A percentile compares a stretch with the other conserved stretches of the same genome.
phyloP scores from a whole-genome alignment of 2,888 invertebrate genomes.

The Cephus runcator region DNA sequence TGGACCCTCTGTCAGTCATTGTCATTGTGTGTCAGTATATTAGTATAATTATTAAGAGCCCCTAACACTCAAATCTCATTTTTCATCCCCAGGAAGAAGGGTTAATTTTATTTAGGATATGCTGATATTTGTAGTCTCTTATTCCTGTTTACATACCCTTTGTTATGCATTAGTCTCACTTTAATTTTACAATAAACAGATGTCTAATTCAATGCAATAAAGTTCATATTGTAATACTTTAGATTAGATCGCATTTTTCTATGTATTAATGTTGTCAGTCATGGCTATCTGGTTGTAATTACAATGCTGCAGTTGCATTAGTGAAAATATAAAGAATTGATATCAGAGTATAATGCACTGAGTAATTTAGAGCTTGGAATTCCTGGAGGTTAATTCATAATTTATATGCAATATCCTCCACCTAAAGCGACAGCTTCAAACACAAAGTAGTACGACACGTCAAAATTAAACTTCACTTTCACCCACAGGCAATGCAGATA shows the following conservation, averaged over 20 bases:
- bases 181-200: neutral
- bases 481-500: neutral
- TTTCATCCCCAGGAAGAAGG: slow-evolving; percentile 9
- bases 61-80: neutral
- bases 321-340: neutral
- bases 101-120: neutral
- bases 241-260: neutral
- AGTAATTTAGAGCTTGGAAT: neutral
- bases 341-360: neutral
- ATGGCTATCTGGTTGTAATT: neutral
- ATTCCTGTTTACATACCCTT: neutral
- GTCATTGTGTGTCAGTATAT: neutral
- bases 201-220: neutral
- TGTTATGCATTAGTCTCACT: neutral
- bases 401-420: slow-evolving; percentile 20
- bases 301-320: neutral
- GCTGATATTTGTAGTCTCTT: neutral
- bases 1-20: slow-evolving; percentile 76
- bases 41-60: neutral
- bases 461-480: neutral
- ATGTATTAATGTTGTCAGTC: neutral
- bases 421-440: slow-evolving; percentile 35
- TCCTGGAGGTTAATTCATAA: neutral
- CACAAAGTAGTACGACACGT: slow-evolving; percentile 8
- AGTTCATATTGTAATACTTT: neutral